Percentiles rank a stretch among this genome's conserved stretches.
Conservation (phyloP, 1,140 invertebrate species). For the Mycetomoellerius zeteki region DNA sequence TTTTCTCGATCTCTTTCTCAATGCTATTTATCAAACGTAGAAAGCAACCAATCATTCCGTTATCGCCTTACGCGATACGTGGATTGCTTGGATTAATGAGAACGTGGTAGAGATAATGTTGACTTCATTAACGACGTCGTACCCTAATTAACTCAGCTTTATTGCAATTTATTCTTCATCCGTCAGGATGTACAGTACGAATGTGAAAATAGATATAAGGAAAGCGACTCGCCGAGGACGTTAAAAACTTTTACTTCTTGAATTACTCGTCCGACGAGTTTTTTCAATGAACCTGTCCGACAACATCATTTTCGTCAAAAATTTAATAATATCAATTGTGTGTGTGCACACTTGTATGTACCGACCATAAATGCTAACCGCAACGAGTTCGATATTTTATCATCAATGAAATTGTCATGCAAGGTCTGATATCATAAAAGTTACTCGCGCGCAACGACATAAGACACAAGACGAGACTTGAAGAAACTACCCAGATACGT, state of each 20-base stretch:
- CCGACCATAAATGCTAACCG: background rate
- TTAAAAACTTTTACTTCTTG: constrained; percentile 27
- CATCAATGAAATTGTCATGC: background rate
- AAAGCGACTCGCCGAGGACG: background rate
- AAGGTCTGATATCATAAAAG: background rate
- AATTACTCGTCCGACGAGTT: constrained; percentile 47
- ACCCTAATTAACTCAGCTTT: constrained; percentile 20
- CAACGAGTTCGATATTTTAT: constrained; percentile 18
- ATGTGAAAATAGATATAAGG: constrained; percentile 13
- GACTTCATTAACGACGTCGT: constrained; percentile 13
- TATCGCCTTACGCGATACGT: background rate
- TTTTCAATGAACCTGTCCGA: constrained; percentile 39
- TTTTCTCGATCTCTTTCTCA: background rate
- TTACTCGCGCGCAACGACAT: constrained; percentile 1
- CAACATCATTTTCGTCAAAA: constrained; percentile 50
- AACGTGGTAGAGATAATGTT: constrained; percentile 5
- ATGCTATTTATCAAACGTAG: constrained; percentile 20
- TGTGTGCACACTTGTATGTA: background rate
- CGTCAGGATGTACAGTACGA: background rate
- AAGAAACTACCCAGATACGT: constrained; percentile 40
- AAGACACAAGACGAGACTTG: background rate
- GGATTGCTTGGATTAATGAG: constrained; percentile 35
- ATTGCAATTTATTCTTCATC: background rate
- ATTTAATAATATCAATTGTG: constrained; percentile 51
- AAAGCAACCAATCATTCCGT: constrained; percentile 48